These are phyloP conservation scores for Atherinomorus stipes DNA, from an alignment of 2,113 vertebrate species.

Conservation along the genomic window DNA sequence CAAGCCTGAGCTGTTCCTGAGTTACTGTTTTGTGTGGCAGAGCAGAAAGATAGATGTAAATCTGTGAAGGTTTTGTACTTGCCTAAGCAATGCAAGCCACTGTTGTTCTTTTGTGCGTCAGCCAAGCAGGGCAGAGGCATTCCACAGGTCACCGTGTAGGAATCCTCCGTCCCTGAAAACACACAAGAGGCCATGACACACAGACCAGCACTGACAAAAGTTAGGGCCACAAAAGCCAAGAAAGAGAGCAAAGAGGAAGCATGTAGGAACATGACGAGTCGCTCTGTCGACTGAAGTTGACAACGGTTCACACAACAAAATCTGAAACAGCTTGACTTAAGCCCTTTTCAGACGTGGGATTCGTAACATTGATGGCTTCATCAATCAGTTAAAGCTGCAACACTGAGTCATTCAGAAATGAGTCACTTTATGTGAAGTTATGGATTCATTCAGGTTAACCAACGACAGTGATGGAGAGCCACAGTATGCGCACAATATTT, in stretches of 20 bases:
- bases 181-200: slow-evolving; percentile 67
- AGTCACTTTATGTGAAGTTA: slow-evolving; percentile 9
- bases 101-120: slow-evolving; percentile 81
- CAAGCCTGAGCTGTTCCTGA: slow-evolving; percentile 14
- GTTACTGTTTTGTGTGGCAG: slow-evolving; percentile 58
- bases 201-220: slow-evolving; percentile 60
- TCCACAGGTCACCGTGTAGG: slow-evolving; percentile 88
- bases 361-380: slow-evolving; percentile 24
- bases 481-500: background rate
- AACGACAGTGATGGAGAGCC: background rate
- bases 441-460: background rate
- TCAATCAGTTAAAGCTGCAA: slow-evolving; percentile 19
- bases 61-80: slow-evolving; percentile 72
- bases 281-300: slow-evolving; percentile 39
- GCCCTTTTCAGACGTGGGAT: slow-evolving; percentile 17
- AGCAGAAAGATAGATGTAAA: slow-evolving; percentile 68
- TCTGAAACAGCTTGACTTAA: slow-evolving; percentile 11
- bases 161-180: slow-evolving; percentile 85
- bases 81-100: slow-evolving; percentile 79
- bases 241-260: slow-evolving; percentile 65
- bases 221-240: slow-evolving; percentile 63
- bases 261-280: slow-evolving; percentile 67
- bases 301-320: slow-evolving; percentile 33
- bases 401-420: background rate
- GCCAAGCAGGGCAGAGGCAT: slow-evolving; percentile 81